A percentile compares a stretch with the other conserved stretches of the same genome.
These are phyloP conservation scores for Myotis yumanensis DNA, from an alignment of 2,113 vertebrate species.

Conservation along the genomic window DNA sequence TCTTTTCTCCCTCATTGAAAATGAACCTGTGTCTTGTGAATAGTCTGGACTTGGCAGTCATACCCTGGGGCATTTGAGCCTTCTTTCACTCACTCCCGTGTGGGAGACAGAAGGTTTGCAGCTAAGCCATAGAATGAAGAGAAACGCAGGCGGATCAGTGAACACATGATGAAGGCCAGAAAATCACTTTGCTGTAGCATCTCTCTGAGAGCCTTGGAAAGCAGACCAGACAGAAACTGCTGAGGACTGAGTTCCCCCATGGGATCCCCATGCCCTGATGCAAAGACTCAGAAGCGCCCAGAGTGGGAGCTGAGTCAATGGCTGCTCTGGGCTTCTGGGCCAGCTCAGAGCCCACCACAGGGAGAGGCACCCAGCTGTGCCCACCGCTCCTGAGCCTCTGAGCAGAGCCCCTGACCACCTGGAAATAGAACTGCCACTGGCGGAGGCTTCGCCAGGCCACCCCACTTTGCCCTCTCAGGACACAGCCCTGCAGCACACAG, in stretches of 20 bases:
- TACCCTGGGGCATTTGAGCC: too few relatives aligned
- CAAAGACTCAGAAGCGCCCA: neutral
- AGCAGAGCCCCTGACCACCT: neutral
- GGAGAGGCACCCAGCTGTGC: neutral
- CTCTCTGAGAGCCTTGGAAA: neutral
- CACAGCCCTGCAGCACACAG: neutral
- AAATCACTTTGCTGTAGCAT: neutral
- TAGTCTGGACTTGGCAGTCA: neutral
- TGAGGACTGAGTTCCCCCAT: neutral
- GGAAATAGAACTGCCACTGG: neutral
- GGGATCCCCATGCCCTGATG: neutral
- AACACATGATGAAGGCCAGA: neutral
- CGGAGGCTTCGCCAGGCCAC: fast-evolving
- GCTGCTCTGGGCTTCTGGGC: neutral
- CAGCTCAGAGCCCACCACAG: neutral
- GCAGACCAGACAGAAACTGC: neutral
- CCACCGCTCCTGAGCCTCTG: neutral
- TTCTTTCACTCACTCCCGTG: neutral
- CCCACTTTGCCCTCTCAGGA: neutral
- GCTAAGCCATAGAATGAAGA: neutral
- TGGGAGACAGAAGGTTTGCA: neutral
- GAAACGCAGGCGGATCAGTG: neutral
- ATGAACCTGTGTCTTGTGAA: neutral
- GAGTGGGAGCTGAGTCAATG: neutral
- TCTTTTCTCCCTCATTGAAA: neutral